A percentile compares a stretch with the other conserved stretches of the same genome.
Evolutionary conservation across 1,140 invertebrate genomes (phyloP).

Genomic region (Musca vetustissima): DNA sequence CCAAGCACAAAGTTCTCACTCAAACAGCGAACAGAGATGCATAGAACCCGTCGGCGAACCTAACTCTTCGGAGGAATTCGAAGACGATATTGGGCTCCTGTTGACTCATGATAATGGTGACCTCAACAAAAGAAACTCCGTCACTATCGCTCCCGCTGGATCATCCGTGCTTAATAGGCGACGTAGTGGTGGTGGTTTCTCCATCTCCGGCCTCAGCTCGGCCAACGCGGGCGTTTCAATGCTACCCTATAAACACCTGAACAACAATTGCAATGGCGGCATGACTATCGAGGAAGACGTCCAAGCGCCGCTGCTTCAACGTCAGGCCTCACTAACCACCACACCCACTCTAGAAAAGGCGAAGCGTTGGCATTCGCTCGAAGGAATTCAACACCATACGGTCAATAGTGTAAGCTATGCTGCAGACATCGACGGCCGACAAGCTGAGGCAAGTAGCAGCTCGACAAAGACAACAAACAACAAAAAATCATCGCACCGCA

Average conservation of each 20-base stretch:
- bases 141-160: slow-evolving; percentile 34
- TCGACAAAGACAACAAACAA: slow-evolving; percentile 3
- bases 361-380: slow-evolving; percentile 77
- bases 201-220: slow-evolving; percentile 39
- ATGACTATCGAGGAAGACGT: slow-evolving; percentile 55
- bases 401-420: slow-evolving; percentile 50
- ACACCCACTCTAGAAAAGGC: slow-evolving; percentile 57
- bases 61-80: slow-evolving; percentile 44
- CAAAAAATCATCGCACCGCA: slow-evolving; percentile 3
- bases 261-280: slow-evolving; percentile 58
- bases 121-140: slow-evolving; percentile 38
- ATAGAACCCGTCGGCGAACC: slow-evolving; percentile 19
- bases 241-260: slow-evolving; percentile 51
- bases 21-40: neutral
- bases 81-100: slow-evolving; percentile 47
- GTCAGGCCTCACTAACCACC: slow-evolving; percentile 58
- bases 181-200: slow-evolving; percentile 35
- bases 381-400: slow-evolving; percentile 59
- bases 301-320: slow-evolving; percentile 61
- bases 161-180: slow-evolving; percentile 27
- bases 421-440: slow-evolving; percentile 42
- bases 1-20: neutral
- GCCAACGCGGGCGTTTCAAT: slow-evolving; percentile 45
- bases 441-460: slow-evolving; percentile 26
- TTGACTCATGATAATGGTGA: slow-evolving; percentile 46